Evolutionary conservation across 1,140 invertebrate genomes (phyloP).

Genomic region (Cydia splendana): DNA sequence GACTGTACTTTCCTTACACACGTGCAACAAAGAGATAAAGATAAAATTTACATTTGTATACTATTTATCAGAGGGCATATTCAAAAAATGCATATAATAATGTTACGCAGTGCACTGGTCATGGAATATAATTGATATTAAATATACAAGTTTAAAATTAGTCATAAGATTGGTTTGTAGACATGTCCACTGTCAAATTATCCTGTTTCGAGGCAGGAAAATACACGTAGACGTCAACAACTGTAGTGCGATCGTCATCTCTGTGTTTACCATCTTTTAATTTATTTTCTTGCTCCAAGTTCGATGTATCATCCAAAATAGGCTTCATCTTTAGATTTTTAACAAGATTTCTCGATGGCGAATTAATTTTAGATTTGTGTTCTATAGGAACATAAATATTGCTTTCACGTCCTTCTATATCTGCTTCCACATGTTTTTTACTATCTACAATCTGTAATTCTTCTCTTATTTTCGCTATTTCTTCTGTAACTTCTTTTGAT

Average conservation of each 20-base stretch:
- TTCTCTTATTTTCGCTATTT: background rate
- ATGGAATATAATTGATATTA: no score
- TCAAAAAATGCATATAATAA: no score
- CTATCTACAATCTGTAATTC: background rate
- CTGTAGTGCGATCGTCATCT: background rate
- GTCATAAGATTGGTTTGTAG: background rate
- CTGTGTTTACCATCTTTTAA: background rate
- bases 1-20: no score
- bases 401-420: background rate
- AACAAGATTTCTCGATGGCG: background rate
- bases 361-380: background rate
- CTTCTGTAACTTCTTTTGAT: background rate
- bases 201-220: background rate
- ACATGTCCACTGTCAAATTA: slow-evolving; percentile 1
- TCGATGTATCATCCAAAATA: background rate
- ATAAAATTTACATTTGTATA: no score
- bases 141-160: background rate
- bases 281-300: background rate
- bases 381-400: background rate
- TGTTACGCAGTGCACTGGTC: no score
- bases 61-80: no score
- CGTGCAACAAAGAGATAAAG: no score
- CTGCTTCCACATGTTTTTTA: background rate
- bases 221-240: background rate
- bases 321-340: background rate